Evolutionary conservation across 2,888 invertebrate species (phyloP).

Genomic region (Isoperla grammatica): DNA sequence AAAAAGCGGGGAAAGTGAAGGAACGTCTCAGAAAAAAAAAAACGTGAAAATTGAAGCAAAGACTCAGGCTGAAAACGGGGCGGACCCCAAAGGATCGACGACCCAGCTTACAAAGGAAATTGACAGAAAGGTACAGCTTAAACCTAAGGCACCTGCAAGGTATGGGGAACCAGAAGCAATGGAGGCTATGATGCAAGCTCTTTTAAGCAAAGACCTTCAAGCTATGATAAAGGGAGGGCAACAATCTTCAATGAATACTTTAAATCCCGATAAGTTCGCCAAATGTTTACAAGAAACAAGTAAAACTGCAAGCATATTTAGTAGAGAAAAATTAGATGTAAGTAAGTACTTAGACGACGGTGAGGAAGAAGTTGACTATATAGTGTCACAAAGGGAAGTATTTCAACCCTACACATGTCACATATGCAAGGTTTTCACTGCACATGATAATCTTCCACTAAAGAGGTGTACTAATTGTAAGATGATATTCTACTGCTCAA

Average conservation of each 20-base stretch:
- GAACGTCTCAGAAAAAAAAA: too few species aligned
- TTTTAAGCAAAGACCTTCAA: slow-evolving; percentile 8
- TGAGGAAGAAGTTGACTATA: slow-evolving; percentile 55
- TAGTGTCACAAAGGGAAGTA: slow-evolving; percentile 59
- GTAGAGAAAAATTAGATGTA: slow-evolving; percentile 3
- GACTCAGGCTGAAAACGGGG: too few species aligned
- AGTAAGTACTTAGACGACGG: not conserved
- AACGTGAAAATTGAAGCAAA: too few species aligned
- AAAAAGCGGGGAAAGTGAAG: too few species aligned
- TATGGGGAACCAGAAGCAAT: slow-evolving; percentile 1
- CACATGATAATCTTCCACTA: slow-evolving; percentile 42
- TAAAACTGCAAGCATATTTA: slow-evolving; percentile 1
- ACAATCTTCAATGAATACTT: not conserved
- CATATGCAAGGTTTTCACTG: slow-evolving; percentile 46
- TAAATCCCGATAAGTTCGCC: too few species aligned
- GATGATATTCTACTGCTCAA: slow-evolving; percentile 59
- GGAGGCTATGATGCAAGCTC: slow-evolving; percentile 8
- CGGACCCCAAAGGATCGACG: too few species aligned
- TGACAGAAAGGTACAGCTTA: too few species aligned
- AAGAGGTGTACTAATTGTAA: slow-evolving; percentile 49
- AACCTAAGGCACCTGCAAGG: too few species aligned
- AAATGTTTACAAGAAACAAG: too few species aligned
- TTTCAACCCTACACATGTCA: slow-evolving; percentile 57
- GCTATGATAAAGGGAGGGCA: slow-evolving; percentile 1
- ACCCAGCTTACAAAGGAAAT: too few species aligned